Conservation (phyloP, 2,113 vertebrate genomes). For the Struthidea cinerea region DNA sequence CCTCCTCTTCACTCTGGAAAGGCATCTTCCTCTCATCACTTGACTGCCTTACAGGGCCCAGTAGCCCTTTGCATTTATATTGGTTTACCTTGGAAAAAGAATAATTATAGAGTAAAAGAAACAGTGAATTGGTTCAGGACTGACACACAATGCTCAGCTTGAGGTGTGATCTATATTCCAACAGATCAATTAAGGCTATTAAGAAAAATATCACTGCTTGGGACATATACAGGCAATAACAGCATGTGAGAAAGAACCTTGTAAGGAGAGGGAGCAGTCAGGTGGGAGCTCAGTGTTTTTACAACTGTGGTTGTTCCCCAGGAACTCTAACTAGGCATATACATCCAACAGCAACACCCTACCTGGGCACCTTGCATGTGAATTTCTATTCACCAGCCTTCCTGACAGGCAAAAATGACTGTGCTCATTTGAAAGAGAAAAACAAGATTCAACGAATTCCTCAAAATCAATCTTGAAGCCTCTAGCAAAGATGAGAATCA, state of each 20-base stretch:
- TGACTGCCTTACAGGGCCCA: neutral
- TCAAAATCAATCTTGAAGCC: neutral
- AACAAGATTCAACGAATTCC: neutral
- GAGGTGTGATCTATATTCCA: neutral
- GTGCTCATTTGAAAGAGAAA: neutral
- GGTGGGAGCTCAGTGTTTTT: neutral
- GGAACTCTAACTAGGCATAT: neutral
- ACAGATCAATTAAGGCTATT: neutral
- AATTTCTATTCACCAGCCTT: neutral
- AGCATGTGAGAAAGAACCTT: neutral
- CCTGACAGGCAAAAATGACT: neutral
- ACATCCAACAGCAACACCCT: neutral
- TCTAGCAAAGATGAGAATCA: neutral
- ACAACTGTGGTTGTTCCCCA: neutral
- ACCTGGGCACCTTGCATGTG: neutral
- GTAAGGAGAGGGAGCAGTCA: neutral
- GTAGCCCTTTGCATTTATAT: neutral
- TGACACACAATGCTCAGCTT: neutral
- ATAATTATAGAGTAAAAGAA: neutral
- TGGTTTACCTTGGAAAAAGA: neutral
- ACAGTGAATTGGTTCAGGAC: neutral
- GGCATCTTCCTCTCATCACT: neutral
- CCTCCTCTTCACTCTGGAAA: neutral
- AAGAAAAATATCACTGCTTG: neutral
- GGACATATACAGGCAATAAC: neutral